These are phyloP conservation scores for Barbus barbus DNA, from an alignment of 2,113 vertebrate species.

Conservation along the genomic window DNA sequence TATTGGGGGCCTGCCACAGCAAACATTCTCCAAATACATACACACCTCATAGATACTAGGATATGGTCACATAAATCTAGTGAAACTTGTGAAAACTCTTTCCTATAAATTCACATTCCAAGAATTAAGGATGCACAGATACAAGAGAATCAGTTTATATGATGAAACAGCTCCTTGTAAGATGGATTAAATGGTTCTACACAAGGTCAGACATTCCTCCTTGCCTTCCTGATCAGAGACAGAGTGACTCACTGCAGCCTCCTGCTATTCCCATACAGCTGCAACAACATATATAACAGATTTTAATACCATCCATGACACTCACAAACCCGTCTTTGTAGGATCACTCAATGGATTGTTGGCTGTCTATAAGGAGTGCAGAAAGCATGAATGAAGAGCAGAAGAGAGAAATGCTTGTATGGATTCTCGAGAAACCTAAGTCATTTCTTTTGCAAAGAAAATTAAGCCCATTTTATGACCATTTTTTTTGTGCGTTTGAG, in stretches of 20 bases:
- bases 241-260: conserved; percentile 32
- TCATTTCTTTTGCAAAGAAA: background rate
- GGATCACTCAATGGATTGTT: background rate
- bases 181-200: conserved; percentile 10
- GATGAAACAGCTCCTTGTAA: conserved; percentile 17
- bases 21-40: background rate
- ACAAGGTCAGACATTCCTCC: conserved; percentile 1
- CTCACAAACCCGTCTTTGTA: conserved; percentile 29
- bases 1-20: conserved; percentile 68
- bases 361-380: background rate
- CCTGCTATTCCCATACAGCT: conserved; percentile 58
- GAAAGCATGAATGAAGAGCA: background rate
- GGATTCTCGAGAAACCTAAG: background rate
- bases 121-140: conserved; percentile 27
- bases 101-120: conserved; percentile 46
- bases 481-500: too few species aligned
- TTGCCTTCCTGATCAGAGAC: conserved; percentile 7
- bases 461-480: background rate
- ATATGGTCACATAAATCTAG: conserved; percentile 32
- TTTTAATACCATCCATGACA: conserved; percentile 33
- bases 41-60: conserved; percentile 39
- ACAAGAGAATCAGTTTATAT: background rate
- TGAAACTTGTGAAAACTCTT: conserved; percentile 44
- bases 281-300: conserved; percentile 48
- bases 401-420: background rate